Evolutionary conservation across 2,113 vertebrate species (phyloP).

Genomic region (Pteruthius melanotis): DNA sequence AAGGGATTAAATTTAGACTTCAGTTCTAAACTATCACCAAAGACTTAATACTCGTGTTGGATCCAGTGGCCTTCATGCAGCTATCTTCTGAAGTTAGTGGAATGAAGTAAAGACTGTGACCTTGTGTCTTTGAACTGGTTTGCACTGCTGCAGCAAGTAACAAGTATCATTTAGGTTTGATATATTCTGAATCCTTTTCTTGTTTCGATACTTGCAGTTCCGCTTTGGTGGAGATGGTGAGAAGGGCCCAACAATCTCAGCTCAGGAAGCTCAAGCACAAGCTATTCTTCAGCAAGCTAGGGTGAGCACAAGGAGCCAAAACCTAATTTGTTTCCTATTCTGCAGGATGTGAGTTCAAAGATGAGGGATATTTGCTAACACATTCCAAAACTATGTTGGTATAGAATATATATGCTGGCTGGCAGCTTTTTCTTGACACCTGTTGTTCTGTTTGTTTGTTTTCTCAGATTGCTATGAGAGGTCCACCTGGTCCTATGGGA

Average conservation of each 20-base stretch:
- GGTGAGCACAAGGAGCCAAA: conserved; percentile 74
- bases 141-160: background rate
- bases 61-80: background rate
- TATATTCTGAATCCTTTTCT: background rate
- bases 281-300: conserved; percentile 97
- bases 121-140: background rate
- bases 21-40: background rate
- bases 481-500: conserved; percentile 94
- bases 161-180: background rate
- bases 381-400: background rate
- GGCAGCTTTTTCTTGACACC: background rate
- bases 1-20: background rate
- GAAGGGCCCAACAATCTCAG: conserved; percentile 91
- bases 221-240: conserved; percentile 91
- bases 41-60: background rate
- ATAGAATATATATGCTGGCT: background rate
- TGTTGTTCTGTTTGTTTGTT: background rate
- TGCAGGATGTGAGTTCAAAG: background rate
- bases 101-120: background rate
- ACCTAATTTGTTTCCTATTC: background rate
- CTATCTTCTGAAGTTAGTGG: background rate
- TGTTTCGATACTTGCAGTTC: conserved; percentile 76
- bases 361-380: background rate
- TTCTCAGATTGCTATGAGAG: conserved; percentile 92
- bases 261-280: conserved; percentile 96